Conservation (phyloP, 2,113 vertebrate genomes). For the Eulemur macaco region DNA sequence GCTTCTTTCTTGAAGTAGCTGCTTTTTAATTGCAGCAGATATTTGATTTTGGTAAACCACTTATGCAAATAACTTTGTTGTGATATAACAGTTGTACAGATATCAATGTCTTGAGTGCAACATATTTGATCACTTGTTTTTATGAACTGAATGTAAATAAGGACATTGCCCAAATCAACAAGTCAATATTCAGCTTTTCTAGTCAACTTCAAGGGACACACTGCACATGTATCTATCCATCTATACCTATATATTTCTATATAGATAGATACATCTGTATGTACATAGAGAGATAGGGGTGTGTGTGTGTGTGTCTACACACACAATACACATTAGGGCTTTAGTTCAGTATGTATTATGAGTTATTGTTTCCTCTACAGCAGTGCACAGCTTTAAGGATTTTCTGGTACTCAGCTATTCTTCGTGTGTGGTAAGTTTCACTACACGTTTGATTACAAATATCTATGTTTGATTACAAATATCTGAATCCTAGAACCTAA, state of each 20-base stretch:
- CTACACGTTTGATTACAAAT: not conserved
- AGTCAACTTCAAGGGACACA: not conserved
- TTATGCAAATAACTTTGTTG: not conserved
- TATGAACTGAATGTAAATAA: not conserved
- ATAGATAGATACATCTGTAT: not conserved
- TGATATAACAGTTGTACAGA: not conserved
- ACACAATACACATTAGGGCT: not conserved
- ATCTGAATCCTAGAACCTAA: not conserved
- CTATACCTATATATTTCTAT: not conserved
- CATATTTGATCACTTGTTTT: not conserved
- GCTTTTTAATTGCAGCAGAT: conserved; percentile 42
- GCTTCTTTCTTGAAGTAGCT: not conserved
- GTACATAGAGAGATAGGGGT: not conserved
- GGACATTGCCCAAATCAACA: not conserved
- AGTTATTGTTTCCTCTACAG: not conserved
- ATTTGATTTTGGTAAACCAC: conserved; percentile 53
- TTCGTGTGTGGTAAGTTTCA: not conserved
- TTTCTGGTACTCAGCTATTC: not conserved
- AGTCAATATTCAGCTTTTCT: not conserved
- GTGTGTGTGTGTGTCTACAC: not conserved
- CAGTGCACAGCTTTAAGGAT: not conserved
- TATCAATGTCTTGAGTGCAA: not conserved
- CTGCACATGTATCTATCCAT: not conserved
- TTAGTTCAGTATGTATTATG: not conserved
- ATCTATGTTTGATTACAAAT: not conserved